These are phyloP conservation scores for Nycteola revayana DNA, from an alignment of 2,888 invertebrate genomes.

Conservation along the genomic window DNA sequence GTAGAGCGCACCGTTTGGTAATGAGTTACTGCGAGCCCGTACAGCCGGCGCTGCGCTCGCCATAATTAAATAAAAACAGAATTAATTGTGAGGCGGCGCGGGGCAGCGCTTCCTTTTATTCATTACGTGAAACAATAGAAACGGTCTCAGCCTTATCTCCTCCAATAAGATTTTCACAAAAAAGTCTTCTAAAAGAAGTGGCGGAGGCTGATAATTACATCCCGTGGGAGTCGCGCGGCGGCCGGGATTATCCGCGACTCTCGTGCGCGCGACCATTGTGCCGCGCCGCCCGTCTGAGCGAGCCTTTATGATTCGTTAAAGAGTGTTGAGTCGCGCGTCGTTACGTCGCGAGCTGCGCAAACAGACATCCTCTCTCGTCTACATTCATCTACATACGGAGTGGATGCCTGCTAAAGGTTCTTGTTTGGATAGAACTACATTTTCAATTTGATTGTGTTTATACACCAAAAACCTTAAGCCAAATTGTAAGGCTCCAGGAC, in stretches of 20 bases:
- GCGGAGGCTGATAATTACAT: slow-evolving; percentile 35
- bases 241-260: slow-evolving; percentile 7
- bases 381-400: too few species aligned
- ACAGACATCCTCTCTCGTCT: too few species aligned
- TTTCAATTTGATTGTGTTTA: too few species aligned
- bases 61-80: slow-evolving; percentile 33
- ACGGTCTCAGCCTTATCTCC: slow-evolving; percentile 36
- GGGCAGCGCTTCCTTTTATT: slow-evolving; percentile 25
- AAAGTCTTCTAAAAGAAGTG: slow-evolving; percentile 29
- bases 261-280: neutral
- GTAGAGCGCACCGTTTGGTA: too few species aligned
- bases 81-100: too few species aligned
- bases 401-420: too few species aligned
- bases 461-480: too few species aligned
- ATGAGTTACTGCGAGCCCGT: too few species aligned
- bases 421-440: too few species aligned
- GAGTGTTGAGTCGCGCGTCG: neutral
- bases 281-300: neutral
- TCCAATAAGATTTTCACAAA: slow-evolving; percentile 37
- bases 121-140: slow-evolving; percentile 37
- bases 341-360: too few species aligned
- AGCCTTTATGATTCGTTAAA: neutral
- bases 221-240: slow-evolving; percentile 23
- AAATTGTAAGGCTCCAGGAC: too few species aligned
- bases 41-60: neutral